phyloP scores from a whole-genome alignment of 2,113 vertebrate genomes.

The Myotis davidii region DNA sequence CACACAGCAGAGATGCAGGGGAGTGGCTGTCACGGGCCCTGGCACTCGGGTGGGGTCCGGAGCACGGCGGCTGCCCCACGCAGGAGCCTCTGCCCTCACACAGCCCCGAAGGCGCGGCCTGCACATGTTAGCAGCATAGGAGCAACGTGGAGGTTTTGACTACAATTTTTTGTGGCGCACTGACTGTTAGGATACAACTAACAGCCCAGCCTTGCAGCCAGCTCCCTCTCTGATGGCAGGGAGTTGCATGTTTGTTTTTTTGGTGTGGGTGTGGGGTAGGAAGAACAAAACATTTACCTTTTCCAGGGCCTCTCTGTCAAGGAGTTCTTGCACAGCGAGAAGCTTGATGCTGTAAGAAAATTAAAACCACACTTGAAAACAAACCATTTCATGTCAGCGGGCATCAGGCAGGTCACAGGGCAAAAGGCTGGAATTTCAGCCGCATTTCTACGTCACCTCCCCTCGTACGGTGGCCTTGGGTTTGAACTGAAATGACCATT shows the following conservation, averaged over 20 bases:
- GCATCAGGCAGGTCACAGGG: background rate
- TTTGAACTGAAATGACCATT: background rate
- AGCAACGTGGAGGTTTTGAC: background rate
- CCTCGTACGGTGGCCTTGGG: background rate
- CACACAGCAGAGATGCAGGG: too few species aligned
- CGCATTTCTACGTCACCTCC: background rate
- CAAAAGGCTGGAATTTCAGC: background rate
- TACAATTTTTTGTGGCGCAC: background rate
- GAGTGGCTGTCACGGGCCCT: background rate
- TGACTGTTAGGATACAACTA: background rate
- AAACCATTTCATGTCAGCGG: constrained; percentile 6
- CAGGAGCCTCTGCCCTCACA: too few species aligned
- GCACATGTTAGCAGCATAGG: rapidly evolving
- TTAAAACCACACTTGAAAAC: constrained; percentile 61
- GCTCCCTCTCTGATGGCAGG: background rate
- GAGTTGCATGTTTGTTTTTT: background rate
- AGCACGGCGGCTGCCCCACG: rapidly evolving
- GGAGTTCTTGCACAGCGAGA: constrained; percentile 95
- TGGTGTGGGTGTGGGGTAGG: background rate
- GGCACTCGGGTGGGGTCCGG: rapidly evolving
- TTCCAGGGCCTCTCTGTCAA: constrained; percentile 93
- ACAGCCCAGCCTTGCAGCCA: background rate
- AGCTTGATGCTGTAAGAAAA: constrained; percentile 93
- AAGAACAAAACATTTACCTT: constrained; percentile 88
- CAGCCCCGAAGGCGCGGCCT: background rate